These are phyloP conservation scores for Ceyx melanurus DNA, from an alignment of 2,113 vertebrate species.

Conservation along the genomic window DNA sequence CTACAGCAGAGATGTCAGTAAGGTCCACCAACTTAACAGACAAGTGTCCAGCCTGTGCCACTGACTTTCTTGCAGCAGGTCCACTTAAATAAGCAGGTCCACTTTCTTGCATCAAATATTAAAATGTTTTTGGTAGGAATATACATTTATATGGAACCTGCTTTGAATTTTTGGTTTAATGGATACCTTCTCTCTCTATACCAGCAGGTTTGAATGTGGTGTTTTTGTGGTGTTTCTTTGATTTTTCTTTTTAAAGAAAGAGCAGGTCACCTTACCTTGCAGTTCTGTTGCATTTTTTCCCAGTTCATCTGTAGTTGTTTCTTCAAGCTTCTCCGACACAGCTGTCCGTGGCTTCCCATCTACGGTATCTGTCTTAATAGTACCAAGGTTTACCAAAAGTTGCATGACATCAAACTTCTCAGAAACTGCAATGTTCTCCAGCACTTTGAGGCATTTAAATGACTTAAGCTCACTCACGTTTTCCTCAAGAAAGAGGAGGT, in stretches of 20 bases:
- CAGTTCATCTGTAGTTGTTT: neutral
- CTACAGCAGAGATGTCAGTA: neutral
- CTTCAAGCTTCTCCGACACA: neutral
- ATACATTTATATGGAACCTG: neutral
- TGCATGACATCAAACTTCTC: conserved; percentile 86
- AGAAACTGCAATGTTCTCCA: conserved; percentile 86
- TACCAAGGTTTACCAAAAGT: conserved; percentile 84
- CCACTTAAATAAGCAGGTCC: neutral
- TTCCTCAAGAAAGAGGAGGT: conserved; percentile 91
- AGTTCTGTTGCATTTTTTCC: conserved; percentile 48
- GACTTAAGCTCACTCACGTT: conserved; percentile 94
- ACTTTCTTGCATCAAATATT: neutral
- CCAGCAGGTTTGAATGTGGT: neutral
- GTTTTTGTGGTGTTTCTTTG: neutral
- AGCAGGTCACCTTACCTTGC: conserved; percentile 58
- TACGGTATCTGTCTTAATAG: conserved; percentile 85
- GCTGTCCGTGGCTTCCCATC: conserved; percentile 74
- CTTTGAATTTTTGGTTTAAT: neutral
- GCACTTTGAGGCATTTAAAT: conserved; percentile 91
- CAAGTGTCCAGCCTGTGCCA: neutral
- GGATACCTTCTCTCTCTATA: neutral
- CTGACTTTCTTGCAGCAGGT: neutral
- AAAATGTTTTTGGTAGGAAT: neutral
- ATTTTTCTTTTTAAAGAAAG: neutral
- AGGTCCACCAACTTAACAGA: neutral